These are phyloP conservation scores for Lepidochrysops patricia DNA, from an alignment of 2,888 invertebrate genomes.

Conservation along the genomic window DNA sequence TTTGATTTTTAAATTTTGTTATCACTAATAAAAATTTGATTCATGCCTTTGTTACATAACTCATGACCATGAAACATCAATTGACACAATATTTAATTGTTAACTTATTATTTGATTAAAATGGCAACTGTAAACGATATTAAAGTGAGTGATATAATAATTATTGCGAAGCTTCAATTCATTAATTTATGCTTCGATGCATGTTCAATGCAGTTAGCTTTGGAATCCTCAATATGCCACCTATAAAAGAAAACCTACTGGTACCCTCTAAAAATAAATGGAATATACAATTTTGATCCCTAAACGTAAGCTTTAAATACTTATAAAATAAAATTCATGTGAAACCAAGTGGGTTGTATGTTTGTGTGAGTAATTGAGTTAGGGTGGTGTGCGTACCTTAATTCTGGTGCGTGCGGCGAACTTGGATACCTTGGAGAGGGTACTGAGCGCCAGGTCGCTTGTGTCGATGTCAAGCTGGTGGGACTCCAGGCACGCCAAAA, in stretches of 20 bases:
- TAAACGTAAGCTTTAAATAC: too few species aligned
- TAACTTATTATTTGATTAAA: constrained; percentile 32
- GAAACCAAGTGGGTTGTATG: background rate
- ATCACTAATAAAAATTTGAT: background rate
- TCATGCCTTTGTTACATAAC: constrained; percentile 60
- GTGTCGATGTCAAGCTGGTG: constrained; percentile 91
- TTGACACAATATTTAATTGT: constrained; percentile 20
- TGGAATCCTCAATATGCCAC: background rate
- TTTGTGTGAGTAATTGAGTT: background rate
- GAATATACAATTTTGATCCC: background rate
- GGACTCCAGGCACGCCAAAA: constrained; percentile 84
- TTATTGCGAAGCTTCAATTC: background rate
- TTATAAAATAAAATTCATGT: background rate
- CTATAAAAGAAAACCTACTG: background rate
- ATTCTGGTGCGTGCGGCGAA: constrained; percentile 88
- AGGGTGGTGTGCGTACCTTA: constrained; percentile 71
- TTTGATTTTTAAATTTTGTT: background rate
- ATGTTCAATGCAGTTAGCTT: background rate
- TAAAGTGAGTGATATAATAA: background rate
- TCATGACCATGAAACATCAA: constrained; percentile 20
- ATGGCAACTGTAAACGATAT: background rate
- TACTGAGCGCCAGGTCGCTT: constrained; percentile 89
- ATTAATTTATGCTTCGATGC: background rate
- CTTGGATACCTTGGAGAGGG: constrained; percentile 92
- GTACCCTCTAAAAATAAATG: background rate